Evolutionary conservation across 2,113 vertebrate species (phyloP).

Genomic region (Ursus arctos): DNA sequence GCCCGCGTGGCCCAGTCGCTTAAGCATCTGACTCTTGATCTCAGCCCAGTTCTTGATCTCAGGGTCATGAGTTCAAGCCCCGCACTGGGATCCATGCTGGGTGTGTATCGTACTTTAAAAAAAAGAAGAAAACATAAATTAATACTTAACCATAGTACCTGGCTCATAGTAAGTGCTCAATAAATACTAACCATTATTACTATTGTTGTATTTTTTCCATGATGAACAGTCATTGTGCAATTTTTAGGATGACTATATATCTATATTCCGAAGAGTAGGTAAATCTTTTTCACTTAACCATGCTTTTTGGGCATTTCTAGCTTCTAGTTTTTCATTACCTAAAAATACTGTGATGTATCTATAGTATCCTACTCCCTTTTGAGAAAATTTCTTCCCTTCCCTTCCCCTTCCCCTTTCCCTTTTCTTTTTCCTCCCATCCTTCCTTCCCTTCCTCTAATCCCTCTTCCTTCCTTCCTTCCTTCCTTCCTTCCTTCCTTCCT

Average conservation of each 20-base stretch:
- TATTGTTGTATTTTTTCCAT: conserved; percentile 28
- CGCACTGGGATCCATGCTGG: background rate
- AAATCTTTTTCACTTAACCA: background rate
- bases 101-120: background rate
- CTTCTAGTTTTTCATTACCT: background rate
- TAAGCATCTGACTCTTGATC: background rate
- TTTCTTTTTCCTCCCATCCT: too few species aligned
- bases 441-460: too few species aligned
- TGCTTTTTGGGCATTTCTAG: background rate
- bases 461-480: too few species aligned
- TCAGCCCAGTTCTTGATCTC: background rate
- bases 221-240: background rate
- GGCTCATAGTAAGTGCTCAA: background rate
- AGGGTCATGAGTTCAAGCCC: background rate
- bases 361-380: background rate
- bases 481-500: too few species aligned
- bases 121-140: background rate
- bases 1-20: background rate
- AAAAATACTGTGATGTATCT: background rate
- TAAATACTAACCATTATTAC: conserved; percentile 12
- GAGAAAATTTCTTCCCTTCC: background rate
- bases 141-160: background rate
- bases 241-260: background rate
- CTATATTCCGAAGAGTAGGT: background rate
- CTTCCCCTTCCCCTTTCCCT: too few species aligned